Evolutionary conservation across 2,888 invertebrate genomes (phyloP), one percentile per base, ranked within the genome.

Genomic region (Drosophila seclusa): DNA sequence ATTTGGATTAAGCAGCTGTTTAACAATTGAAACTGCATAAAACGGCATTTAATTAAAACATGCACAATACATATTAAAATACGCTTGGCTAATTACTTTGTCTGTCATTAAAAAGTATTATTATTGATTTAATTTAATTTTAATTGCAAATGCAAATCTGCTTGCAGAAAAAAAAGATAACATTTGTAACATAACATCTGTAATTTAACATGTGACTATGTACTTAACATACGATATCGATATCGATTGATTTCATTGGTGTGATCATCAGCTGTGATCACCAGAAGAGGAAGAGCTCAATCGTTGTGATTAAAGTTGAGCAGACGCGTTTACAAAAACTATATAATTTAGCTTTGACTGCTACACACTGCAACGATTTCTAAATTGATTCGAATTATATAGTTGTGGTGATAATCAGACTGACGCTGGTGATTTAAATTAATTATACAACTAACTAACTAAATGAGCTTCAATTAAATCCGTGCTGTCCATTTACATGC

Each of bases 371-470:
- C 13, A 16, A 24, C 2, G 16, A 45, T 7, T 45, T 72, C 50
- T 50, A 70, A 80, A 64, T 62, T 13, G 55, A 71, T 71, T 61
- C 49, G 54, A 72, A 4, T 24, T 45, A 16, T 70, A 72, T 80
- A 45, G 57, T 67, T 52, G 48, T 63, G 55, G 67, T 62, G 34
- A 55, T 54, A 65, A 64, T 64, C 64, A 32, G 57, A 52, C 55
- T 13, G 29, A 24, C 45, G 50, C 21, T 60, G 61, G 73, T 75
- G 71, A 80, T 80, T 85, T 73, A 78, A 87, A 73, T 87, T 78
- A 85, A 85, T 87, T 89, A 73, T 62, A 27, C 64, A 64, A 50
- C 57, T 58, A 70, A 68, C 62, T 72, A 83, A 2, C 80, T 77
- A 75, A 76, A 75, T 62, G 59, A 67, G 49, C 36, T 70, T 73